Conservation (phyloP, 1,140 invertebrate species). For the Archivesica marissinica region DNA sequence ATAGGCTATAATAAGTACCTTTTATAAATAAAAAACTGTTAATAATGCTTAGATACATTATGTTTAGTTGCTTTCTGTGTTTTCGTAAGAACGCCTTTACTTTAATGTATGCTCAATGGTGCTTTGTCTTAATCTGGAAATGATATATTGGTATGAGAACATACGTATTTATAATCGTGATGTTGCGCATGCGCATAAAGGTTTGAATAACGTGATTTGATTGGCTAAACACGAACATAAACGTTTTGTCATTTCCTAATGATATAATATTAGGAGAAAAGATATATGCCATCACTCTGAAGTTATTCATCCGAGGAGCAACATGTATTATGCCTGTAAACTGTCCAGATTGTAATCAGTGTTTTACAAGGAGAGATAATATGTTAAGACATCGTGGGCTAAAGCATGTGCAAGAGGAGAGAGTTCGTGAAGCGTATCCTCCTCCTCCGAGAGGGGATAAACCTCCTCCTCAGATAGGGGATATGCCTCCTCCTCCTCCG, state of each 20-base stretch:
- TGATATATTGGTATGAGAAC: not conserved
- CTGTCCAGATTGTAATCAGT: not conserved
- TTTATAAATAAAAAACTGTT: too few species aligned
- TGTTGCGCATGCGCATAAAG: not conserved
- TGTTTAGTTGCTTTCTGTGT: not conserved
- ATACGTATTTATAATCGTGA: not conserved
- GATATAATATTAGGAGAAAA: too few species aligned
- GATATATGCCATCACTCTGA: too few species aligned
- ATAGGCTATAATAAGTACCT: too few species aligned
- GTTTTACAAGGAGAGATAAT: not conserved
- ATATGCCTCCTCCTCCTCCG: not conserved
- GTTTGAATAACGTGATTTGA: not conserved
- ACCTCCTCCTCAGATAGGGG: not conserved
- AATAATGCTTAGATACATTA: constrained; percentile 12
- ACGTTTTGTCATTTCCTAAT: not conserved
- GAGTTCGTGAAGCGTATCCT: not conserved
- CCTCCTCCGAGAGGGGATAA: not conserved
- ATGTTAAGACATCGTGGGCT: not conserved
- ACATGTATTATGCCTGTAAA: not conserved
- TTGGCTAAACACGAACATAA: not conserved
- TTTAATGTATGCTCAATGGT: not conserved
- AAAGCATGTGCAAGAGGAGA: not conserved
- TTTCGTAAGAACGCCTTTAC: too few species aligned
- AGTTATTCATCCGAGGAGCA: not conserved
- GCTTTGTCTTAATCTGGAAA: not conserved